phyloP scores from a whole-genome alignment of 2,797 vertebrate species.

The Remorina albescens region DNA sequence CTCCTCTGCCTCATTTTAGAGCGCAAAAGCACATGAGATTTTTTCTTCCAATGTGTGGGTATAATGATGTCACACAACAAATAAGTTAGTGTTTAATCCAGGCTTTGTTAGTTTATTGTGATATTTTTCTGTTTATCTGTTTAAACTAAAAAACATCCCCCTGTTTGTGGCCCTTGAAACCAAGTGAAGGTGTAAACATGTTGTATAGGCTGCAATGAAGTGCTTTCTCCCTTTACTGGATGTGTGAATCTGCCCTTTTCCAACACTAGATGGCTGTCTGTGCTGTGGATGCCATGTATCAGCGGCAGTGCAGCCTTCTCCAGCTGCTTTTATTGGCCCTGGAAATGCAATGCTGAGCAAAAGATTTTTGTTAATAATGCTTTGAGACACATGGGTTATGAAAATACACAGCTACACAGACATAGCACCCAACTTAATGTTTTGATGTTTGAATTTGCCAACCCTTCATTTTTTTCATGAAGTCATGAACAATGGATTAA shows the following conservation, averaged over 20 bases:
- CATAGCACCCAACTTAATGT: constrained; percentile 78
- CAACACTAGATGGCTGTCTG: constrained; percentile 87
- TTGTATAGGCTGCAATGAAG: constrained; percentile 35
- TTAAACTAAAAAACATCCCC: constrained; percentile 36
- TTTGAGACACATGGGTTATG: constrained; percentile 83
- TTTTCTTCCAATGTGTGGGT: constrained; percentile 48
- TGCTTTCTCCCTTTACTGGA: constrained; percentile 1
- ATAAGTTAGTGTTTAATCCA: constrained; percentile 45
- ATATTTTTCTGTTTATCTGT: constrained; percentile 37
- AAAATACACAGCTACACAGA: constrained; percentile 84
- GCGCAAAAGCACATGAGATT: constrained; percentile 45
- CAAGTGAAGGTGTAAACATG: constrained; percentile 37
- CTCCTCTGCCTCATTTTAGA: constrained; percentile 35
- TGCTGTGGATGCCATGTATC: constrained; percentile 66
- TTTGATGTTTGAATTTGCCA: constrained; percentile 85
- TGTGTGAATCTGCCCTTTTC: constrained; percentile 48
- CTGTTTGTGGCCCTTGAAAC: constrained; percentile 52
- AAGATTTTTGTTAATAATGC: constrained; percentile 83
- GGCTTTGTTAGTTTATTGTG: constrained; percentile 52
- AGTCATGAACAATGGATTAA: constrained; percentile 78
- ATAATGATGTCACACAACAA: constrained; percentile 61
- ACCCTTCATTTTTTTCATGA: constrained; percentile 70
- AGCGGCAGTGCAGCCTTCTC: constrained; percentile 35
- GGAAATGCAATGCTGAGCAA: constrained; percentile 72
- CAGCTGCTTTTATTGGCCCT: constrained; percentile 63